phyloP scores from a whole-genome alignment of 2,113 vertebrate genomes.

The Epinephelus lanceolatus region DNA sequence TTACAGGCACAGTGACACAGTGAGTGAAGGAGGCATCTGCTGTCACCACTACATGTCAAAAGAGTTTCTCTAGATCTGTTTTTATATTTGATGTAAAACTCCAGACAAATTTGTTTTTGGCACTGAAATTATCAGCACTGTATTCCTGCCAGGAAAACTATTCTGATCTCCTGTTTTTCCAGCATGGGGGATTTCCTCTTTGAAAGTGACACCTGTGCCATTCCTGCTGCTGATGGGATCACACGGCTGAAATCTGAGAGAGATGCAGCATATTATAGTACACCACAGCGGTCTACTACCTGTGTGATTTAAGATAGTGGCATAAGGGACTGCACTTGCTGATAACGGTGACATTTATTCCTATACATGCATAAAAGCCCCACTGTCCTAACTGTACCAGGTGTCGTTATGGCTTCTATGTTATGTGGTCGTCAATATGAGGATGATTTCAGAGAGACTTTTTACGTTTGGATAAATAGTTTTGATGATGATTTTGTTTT shows the following conservation, averaged over 20 bases:
- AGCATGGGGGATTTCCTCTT: constrained; percentile 42
- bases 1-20: constrained; percentile 8
- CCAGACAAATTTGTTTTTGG: constrained; percentile 15
- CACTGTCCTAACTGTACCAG: background rate
- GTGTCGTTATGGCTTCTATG: background rate
- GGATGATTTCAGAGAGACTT: background rate
- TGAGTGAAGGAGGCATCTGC: constrained; percentile 8
- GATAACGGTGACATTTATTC: constrained; percentile 36
- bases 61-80: background rate
- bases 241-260: constrained; percentile 38
- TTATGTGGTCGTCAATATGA: background rate
- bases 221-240: constrained; percentile 52
- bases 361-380: background rate
- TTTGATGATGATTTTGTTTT: no score
- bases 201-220: constrained; percentile 46
- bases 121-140: constrained; percentile 3
- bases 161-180: constrained; percentile 39
- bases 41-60: background rate
- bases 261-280: constrained; percentile 39
- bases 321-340: constrained; percentile 7
- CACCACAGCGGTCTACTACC: constrained; percentile 23
- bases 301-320: constrained; percentile 45
- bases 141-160: constrained; percentile 22
- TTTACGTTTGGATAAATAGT: background rate
- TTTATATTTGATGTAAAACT: constrained; percentile 13